phyloP scores from a whole-genome alignment of 2,888 invertebrate species.

The Agriopis leucophaearia region DNA sequence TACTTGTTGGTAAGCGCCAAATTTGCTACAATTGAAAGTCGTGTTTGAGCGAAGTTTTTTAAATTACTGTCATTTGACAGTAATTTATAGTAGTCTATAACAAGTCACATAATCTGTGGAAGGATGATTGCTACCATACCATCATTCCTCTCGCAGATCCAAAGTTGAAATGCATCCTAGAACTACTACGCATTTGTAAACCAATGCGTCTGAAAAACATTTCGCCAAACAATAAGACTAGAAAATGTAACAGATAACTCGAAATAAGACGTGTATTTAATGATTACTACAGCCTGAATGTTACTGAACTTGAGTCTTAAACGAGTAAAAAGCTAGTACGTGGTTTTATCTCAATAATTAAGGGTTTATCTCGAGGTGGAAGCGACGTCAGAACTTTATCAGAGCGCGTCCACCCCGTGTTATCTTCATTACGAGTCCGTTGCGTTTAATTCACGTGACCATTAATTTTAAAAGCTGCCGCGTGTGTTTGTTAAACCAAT shows the following conservation, averaged over 20 bases:
- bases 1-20: too few relatives aligned
- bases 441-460: slow-evolving; percentile 79
- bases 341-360: slow-evolving; percentile 78
- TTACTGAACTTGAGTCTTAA: slow-evolving; percentile 5
- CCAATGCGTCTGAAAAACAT: too few relatives aligned
- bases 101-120: too few relatives aligned
- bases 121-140: too few relatives aligned
- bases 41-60: too few relatives aligned
- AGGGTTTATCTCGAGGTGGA: slow-evolving; percentile 75
- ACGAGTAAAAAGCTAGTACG: slow-evolving; percentile 59
- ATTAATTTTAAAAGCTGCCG: slow-evolving; percentile 81
- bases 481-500: slow-evolving; percentile 74
- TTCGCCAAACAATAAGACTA: not conserved
- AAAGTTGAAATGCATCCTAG: too few relatives aligned
- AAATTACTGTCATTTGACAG: too few relatives aligned
- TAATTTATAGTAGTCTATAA: too few relatives aligned
- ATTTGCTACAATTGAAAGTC: too few relatives aligned
- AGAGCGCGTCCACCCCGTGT: slow-evolving; percentile 69
- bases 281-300: slow-evolving; percentile 12
- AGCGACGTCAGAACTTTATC: slow-evolving; percentile 81
- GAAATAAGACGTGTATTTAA: not conserved
- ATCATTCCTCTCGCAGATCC: too few relatives aligned
- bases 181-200: too few relatives aligned
- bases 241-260: not conserved
- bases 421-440: slow-evolving; percentile 82